Base-by-base conservation (phyloP, 2,888 invertebrate genomes). In the Drosophila cyrtoloma region DNA sequence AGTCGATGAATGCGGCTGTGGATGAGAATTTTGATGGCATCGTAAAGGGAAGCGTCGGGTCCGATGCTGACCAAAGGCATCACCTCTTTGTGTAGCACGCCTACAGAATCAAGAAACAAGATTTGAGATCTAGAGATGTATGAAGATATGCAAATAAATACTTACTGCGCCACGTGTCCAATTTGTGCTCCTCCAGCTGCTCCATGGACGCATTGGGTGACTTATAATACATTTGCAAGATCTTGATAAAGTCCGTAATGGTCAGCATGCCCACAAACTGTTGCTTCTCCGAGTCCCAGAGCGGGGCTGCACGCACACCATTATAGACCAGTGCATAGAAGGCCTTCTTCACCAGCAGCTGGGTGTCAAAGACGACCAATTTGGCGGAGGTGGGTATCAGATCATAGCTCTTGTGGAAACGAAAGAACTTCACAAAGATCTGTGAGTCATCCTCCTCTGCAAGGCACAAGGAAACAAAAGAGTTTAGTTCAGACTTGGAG, bases 391-490 rank as follows among this genome's bases (percentile, higher is more conserved):
- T 99, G 75, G 99, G 99, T 93, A 99, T 99, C 94, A 99, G 96
- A 95, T 99, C 99, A 95, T 99, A 99, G 94, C 99, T 99, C 94
- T 98, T 99, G 95, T 99, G 99, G 94, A 99, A 99, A 94, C 98
- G 98, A 96, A 99, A 99, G 95, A 99, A 99, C 94, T 99, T 99
- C 90, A 98, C 98, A 94, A 98, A 98, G 93, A 99, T 98, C 94
- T 98, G 98, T 92, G 98, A 97, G 94, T 98, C 98, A 95, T 99
- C 98, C 94, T 98, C 98, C 95, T 98, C 98, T 98, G 96, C 19
- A 92, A 93, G 5, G 56, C 82, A 91, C 89, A 53, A 33, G 16
- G 57, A n/a, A 66, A 39, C 22, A 52, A 59, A 74, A 47, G 6
- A 33, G 1, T 33, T 42, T 22, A 26, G 28, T 0, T 47, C 5